These are phyloP conservation scores for Acromyrmex charruanus DNA, from an alignment of 1,140 invertebrate genomes.

Conservation along the genomic window DNA sequence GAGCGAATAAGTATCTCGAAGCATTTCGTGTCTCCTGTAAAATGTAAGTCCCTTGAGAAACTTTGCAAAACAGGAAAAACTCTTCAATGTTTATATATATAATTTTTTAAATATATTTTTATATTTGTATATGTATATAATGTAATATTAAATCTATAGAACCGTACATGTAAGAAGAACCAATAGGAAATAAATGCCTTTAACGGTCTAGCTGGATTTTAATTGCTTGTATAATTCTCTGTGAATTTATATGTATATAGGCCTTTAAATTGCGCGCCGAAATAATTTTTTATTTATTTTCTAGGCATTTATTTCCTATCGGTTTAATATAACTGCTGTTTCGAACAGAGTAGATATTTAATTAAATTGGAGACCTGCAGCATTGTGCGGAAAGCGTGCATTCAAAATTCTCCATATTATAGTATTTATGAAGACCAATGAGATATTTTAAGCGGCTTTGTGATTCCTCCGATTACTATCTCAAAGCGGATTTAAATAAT, in stretches of 20 bases:
- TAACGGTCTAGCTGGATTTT: too few relatives aligned
- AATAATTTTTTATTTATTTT: too few relatives aligned
- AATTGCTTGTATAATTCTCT: too few relatives aligned
- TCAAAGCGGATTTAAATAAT: constrained; percentile 3
- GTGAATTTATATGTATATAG: too few relatives aligned
- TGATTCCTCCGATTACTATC: background rate
- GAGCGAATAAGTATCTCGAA: background rate
- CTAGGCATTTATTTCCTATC: too few relatives aligned
- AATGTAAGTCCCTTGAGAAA: background rate
- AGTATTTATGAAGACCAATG: background rate
- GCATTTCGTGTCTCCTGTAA: background rate
- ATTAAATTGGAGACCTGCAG: background rate
- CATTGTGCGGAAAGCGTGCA: background rate
- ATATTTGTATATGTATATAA: too few relatives aligned
- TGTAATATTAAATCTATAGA: too few relatives aligned
- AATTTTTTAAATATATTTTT: too few relatives aligned
- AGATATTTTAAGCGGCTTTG: constrained; percentile 6
- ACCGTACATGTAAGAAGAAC: too few relatives aligned
- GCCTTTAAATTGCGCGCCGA: too few relatives aligned
- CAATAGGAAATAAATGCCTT: too few relatives aligned
- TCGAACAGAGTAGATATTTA: background rate
- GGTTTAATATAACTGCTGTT: background rate
- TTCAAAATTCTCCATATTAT: background rate
- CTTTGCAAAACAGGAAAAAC: background rate
- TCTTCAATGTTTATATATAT: background rate